Conservation (phyloP, 2,113 vertebrate species). For the Mustelus asterias region DNA sequence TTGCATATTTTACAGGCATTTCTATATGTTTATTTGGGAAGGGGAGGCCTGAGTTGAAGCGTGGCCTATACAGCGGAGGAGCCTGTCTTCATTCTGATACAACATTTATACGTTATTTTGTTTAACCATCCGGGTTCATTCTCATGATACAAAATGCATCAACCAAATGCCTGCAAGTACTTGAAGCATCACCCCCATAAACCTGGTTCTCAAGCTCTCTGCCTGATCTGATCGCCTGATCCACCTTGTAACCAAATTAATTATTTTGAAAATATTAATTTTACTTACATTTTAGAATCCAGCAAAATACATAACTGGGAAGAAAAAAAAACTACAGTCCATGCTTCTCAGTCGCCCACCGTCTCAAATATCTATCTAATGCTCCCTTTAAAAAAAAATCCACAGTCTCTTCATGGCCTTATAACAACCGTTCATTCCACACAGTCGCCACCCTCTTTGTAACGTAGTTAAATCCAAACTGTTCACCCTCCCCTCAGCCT, state of each 20-base stretch:
- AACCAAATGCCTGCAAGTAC: neutral
- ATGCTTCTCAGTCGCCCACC: neutral
- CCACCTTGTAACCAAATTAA: neutral
- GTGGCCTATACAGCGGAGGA: neutral
- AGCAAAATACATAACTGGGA: neutral
- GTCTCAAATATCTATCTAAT: neutral
- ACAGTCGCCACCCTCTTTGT: neutral
- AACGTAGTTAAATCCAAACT: constrained; percentile 20
- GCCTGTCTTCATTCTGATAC: neutral
- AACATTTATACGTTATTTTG: neutral
- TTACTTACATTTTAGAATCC: neutral
- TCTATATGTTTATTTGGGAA: neutral
- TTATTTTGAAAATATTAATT: neutral
- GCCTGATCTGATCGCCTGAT: neutral
- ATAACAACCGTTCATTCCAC: neutral
- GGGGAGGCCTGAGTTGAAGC: neutral
- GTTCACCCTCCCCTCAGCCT: neutral
- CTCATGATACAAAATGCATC: neutral
- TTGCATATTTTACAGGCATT: neutral
- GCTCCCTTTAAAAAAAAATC: neutral
- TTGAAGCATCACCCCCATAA: neutral
- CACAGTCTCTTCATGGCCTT: neutral
- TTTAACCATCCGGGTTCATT: neutral
- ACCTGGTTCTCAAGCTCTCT: neutral
- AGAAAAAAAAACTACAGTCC: neutral